Base-by-base conservation (phyloP, 2,113 vertebrate genomes). In the Peromyscus leucopus region DNA sequence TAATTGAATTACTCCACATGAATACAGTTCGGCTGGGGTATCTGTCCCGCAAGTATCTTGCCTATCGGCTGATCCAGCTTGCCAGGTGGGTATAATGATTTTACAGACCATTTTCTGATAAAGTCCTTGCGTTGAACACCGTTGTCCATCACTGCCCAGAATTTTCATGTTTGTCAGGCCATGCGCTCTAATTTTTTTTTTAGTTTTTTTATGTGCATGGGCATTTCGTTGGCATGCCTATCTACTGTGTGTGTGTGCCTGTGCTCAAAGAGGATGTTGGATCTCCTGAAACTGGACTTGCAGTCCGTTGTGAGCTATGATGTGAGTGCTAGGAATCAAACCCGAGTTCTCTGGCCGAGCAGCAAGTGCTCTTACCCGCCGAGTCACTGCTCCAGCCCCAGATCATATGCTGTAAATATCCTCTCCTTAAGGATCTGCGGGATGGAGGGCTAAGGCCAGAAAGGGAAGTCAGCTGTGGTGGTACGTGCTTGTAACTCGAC, bases 31-130 rank as follows among this genome's bases (percentile, higher is more conserved):
- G 69, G 24, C 89, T 98, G 84, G 97, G 96, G 71, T 97, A 97
- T 82, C 85, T 98, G 13, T 98, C 96, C 95, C 96, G 13, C 48
- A 98, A 98, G 88, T 98, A 98, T 93, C 96, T 94, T 78, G 95
- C 97, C 90, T 98, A 97, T 74, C 84, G 94, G 59, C 95, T 96
- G 75, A 98, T 98, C 87, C 98, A 98, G 74, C 51, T 36, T 67
- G 94, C 94, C 96, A 98, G 98, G 98, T 98, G 98, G 51, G 92
- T 96, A 21, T 87, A 90, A 91, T 91, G 90, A 75, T 75, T 80
- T 17, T 55, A 36, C 61, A n/a, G 69, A 55, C 28, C 42, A 46
- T 72, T 94, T 95, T 96, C 90, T 96, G 63, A 19, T 82, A 88
- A 65, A 96, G 59, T 82, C 10, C 55, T 95, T 39, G 92, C 95